phyloP scores from a whole-genome alignment of 2,113 vertebrate genomes.

The Rynchops niger region DNA sequence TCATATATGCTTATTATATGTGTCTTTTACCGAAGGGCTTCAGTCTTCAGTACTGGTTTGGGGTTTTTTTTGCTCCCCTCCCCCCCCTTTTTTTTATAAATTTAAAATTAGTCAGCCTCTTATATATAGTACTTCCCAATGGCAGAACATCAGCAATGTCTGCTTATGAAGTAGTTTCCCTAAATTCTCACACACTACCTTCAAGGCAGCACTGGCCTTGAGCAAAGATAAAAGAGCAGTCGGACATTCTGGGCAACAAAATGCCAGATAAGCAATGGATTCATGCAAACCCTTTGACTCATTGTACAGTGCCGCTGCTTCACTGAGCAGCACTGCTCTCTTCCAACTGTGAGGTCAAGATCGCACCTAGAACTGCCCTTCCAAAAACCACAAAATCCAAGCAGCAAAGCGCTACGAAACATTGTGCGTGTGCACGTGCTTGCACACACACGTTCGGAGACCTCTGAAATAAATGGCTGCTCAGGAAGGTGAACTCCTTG shows the following conservation, averaged over 20 bases:
- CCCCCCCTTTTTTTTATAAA: background rate
- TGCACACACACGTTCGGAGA: background rate
- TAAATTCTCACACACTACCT: background rate
- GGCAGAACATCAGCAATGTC: background rate
- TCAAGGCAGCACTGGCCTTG: background rate
- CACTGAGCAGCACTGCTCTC: background rate
- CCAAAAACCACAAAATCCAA: background rate
- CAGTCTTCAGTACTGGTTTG: background rate
- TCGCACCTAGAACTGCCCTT: background rate
- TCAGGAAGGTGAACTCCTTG: background rate
- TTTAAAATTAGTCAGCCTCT: background rate
- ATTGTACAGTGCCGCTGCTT: background rate
- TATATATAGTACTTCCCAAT: background rate
- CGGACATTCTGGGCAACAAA: background rate
- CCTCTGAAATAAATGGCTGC: background rate
- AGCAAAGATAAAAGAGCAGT: background rate
- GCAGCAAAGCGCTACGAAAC: background rate
- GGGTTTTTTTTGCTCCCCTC: background rate
- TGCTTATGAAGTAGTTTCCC: background rate
- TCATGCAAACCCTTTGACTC: background rate
- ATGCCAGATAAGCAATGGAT: background rate
- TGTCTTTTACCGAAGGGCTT: background rate
- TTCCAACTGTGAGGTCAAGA: background rate
- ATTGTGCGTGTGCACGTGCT: fast-evolving
- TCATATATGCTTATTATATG: fast-evolving